phyloP scores from a whole-genome alignment of 2,888 invertebrate genomes.

The Conistra vaccinii region DNA sequence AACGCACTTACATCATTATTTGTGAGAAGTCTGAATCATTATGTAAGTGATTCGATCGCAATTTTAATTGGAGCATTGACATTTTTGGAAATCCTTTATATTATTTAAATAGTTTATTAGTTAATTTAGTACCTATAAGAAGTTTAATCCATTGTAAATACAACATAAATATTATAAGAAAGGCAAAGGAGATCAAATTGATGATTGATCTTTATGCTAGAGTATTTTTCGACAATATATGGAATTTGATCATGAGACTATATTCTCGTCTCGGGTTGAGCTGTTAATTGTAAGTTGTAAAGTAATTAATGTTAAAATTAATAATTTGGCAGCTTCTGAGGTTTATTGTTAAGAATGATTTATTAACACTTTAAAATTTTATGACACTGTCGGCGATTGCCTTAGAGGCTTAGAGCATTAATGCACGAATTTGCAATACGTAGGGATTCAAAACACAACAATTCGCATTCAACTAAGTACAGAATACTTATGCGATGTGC shows the following conservation, averaged over 20 bases:
- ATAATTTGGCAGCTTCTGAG: too few relatives aligned
- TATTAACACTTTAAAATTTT: background rate
- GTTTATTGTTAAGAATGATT: background rate
- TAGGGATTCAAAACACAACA: background rate
- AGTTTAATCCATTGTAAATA: background rate
- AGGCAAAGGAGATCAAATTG: background rate
- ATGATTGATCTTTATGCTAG: background rate
- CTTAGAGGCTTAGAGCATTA: background rate
- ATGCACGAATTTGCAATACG: background rate
- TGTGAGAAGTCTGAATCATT: constrained; percentile 60
- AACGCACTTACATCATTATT: constrained; percentile 67
- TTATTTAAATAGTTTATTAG: background rate
- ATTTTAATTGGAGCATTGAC: constrained; percentile 39
- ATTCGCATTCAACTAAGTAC: background rate
- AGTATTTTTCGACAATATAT: background rate
- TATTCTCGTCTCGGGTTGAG: background rate
- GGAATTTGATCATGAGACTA: background rate
- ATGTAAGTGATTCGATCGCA: constrained; percentile 11
- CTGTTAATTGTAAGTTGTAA: too few relatives aligned
- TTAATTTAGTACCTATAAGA: background rate
- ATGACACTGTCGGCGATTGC: background rate
- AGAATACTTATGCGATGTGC: background rate
- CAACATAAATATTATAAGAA: background rate
- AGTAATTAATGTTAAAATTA: too few relatives aligned
- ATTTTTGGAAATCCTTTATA: background rate